These are phyloP conservation scores for Oncorhynchus masou DNA, from an alignment of 2,113 vertebrate species.

Conservation along the genomic window DNA sequence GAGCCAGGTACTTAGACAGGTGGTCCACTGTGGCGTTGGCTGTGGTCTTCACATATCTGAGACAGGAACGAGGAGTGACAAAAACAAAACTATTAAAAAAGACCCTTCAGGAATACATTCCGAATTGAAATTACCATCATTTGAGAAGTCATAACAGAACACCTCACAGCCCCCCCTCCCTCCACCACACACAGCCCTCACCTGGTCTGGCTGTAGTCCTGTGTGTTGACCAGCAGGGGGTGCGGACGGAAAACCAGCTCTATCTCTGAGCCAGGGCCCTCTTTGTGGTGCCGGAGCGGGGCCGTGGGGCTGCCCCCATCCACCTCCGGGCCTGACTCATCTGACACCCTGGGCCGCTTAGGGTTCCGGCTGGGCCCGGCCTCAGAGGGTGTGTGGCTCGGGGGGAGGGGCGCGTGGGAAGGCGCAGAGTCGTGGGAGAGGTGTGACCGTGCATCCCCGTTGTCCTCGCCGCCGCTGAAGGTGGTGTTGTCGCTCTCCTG, in stretches of 20 bases:
- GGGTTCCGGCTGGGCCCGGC: conserved; percentile 68
- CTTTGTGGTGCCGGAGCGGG: conserved; percentile 55
- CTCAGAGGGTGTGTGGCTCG: conserved; percentile 58
- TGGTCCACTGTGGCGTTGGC: conserved; percentile 89
- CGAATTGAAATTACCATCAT: neutral
- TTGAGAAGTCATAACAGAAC: too few species aligned
- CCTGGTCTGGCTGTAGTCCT: conserved; percentile 88
- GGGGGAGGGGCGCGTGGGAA: conserved; percentile 37
- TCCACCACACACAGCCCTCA: conserved; percentile 40
- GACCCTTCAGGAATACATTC: neutral
- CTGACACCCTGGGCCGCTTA: conserved; percentile 72
- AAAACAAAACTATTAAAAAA: neutral
- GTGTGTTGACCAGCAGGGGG: conserved; percentile 80
- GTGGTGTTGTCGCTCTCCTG: conserved; percentile 86
- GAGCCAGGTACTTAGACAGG: conserved; percentile 86
- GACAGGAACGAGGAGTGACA: neutral
- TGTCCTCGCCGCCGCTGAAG: conserved; percentile 87
- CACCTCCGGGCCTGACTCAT: conserved; percentile 78
- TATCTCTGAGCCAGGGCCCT: conserved; percentile 77
- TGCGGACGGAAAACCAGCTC: conserved; percentile 89
- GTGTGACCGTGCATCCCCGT: conserved; percentile 77
- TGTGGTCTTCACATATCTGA: conserved; percentile 86
- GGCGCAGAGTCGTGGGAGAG: conserved; percentile 79
- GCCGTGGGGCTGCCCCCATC: conserved; percentile 74
- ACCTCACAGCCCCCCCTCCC: too few species aligned